Evolutionary conservation across 1,140 invertebrate species (phyloP), one percentile per base, ranked within the genome.

Genomic region (Megalopta genalis): DNA sequence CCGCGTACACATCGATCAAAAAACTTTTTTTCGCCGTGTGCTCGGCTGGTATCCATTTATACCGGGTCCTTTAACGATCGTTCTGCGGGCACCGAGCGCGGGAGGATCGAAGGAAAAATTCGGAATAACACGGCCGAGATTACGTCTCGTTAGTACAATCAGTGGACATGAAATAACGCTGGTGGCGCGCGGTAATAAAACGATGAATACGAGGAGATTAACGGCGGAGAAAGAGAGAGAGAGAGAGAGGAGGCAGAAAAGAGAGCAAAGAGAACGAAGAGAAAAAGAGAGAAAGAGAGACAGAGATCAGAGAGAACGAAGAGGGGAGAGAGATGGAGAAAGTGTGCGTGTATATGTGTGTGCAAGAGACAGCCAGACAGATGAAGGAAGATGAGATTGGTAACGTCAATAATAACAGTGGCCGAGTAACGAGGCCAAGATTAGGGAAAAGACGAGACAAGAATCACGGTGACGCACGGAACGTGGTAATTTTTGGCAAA

Each of bases 391-490:
- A 16, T n/a, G 23, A 39, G 25, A 82, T 79, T 73, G 49, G 80
- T n/a, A 79, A 73, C 77, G 71, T 77, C 39, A 60, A 81, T 77
- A 77, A 77, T 84, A 84, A 77, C 32, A 64, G 32, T 21, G 23
- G 32, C n/a, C 12, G 59, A 18, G 49, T 64, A 83, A 80, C 81
- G 77, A 77, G 78, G 69, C 37, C 73, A 66, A 60, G 49, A 83
- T 68, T 59, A 57, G n/a, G 21, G 21, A 25, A 46, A 66, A 79
- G 42, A 80, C 27, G 12, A 52, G 72, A 80, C 27, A 18, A 52
- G 72, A 75, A n/a, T n/a, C n/a, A 57, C 18, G 32, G 32, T 32
- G 32, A 32, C 32, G 32, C 32, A 32, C 32, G 32, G 32, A 32
- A 32, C 32, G 4, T 32, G 32, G 32, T 32, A 1, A 4, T 32